Base-by-base conservation (phyloP, 2,113 vertebrate genomes). In the Noctilio leporinus region DNA sequence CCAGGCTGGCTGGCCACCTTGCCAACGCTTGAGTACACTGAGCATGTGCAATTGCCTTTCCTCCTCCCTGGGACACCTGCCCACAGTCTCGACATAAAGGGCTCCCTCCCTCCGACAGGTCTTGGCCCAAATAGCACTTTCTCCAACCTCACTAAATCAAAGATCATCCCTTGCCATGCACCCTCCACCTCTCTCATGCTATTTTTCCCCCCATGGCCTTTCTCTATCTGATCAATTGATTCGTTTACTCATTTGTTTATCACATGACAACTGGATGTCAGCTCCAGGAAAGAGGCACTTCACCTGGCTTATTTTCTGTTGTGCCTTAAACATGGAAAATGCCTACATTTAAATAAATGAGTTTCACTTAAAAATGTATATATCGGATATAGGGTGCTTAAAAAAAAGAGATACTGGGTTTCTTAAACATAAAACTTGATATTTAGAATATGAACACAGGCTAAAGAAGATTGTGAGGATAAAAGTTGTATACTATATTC, bases 391-490 rank as follows among this genome's bases (percentile, higher is more conserved):
- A 24, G 38, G 2, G 53, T 78, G 24, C 51, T 93, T 89, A 76
- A 78, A 82, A 77, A 77, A 81, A 92, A 82, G 28, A 91, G 14
- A 76, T 8, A 38, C 5, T 35, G 57, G 15, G 14, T 76, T 76
- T 70, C 38, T 10, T 57, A 83, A 86, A 43, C 19, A 45, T 77
- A 83, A 49, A 67, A 90, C 10, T 81, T 89, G 38, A 91, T n/a
- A 69, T 38, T 90, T 72, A 87, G 59, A 94, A 45, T 67, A 95
- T 90, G 55, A 84, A 93, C 33, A 16, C 2, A 85, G 59, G 33
- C 45, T 67, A 88, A 62, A 95, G n/a, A 57, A 87, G 62, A 85
- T 6, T 49, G 30, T 55, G 70, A 96, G 47, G 35, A 24, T 90
- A 51, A 83, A 83, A 38, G 45, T 38, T 72, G 4, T 12, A 65